Base-by-base conservation (phyloP, 2,797 vertebrate genomes). In the Tympanoctomys barrerae region DNA sequence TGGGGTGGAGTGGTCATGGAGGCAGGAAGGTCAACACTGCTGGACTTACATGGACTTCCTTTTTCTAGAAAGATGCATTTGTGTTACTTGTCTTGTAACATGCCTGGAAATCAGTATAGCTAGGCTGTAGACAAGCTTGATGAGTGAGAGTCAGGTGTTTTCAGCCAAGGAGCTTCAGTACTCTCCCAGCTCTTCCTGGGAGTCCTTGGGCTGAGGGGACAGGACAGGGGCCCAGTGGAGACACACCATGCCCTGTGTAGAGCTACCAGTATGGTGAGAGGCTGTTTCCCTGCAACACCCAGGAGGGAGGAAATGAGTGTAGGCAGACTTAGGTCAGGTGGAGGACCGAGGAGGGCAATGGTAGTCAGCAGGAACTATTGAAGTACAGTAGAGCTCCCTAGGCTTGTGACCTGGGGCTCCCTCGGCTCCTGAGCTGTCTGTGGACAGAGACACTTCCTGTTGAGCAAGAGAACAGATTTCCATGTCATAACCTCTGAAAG, bases 171-270 rank as follows among this genome's bases (percentile, higher is more conserved):
- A 80, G 39, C 19, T 46, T 83, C 11, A 70, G 57, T 39, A 64
- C 96, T 97, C 97, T 98, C 97, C 96, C 87, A 83, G 91, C 84
- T 73, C 79, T 78, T 31, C 83, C 77, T 57, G 14, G 0, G 0
- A 62, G n/a, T 4, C 52, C 94, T 97, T 71, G 49, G 96, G 64
- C 95, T 94, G 84, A 90, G 71, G 46, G 84, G 96, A 90, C 83
- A 52, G 4, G 46, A 97, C 21, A 39, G 98, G 98, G 97, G 70
- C 21, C 79, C 98, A 68, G n/a, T 92, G 0, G 91, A 84, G 80
- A 79, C 1, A 2, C 92, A 97, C 97, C 81, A 7, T n/a, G 97
- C 73, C 28, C 57, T 7, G 0, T 42, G 49, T 79, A 24, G 42
- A 75, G 9, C 59, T 70, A 70, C 9, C 46, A 71, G 7, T 1